A percentile compares a stretch with the other conserved stretches of the same genome.
phyloP scores from a whole-genome alignment of 2,888 invertebrate genomes.

The Hydroisotoma schaefferi region DNA sequence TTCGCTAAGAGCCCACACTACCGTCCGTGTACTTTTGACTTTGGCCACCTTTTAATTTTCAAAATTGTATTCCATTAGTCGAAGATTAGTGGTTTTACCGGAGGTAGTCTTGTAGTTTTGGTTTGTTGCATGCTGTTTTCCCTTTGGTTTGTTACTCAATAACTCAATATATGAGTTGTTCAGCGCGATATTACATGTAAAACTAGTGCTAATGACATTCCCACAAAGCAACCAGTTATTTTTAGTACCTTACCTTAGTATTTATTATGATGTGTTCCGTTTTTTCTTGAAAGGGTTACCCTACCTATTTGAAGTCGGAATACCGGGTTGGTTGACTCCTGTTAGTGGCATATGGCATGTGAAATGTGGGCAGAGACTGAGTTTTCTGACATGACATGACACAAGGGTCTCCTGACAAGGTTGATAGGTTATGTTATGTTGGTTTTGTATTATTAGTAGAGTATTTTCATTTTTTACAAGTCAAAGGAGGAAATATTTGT shows the following conservation, averaged over 20 bases:
- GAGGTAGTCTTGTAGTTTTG: no score
- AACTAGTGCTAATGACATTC: constrained; percentile 3
- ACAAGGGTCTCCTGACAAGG: constrained; percentile 16
- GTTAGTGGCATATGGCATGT: constrained; percentile 36
- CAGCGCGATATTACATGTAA: not conserved
- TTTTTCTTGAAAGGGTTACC: no score
- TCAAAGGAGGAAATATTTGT: constrained; percentile 7
- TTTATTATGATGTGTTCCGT: no score
- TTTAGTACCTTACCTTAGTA: no score
- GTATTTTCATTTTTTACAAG: constrained; percentile 4
- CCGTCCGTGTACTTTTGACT: no score
- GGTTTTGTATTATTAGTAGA: constrained; percentile 11
- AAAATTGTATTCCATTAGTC: constrained; percentile 4
- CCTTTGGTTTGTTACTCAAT: no score
- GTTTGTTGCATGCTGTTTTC: constrained; percentile 2
- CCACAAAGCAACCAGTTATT: not conserved
- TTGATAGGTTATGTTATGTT: no score
- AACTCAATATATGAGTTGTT: not conserved
- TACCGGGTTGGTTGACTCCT: not conserved
- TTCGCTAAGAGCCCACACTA: no score
- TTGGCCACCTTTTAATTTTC: constrained; percentile 11
- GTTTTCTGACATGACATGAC: constrained; percentile 32
- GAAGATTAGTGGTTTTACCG: not conserved
- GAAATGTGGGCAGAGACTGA: constrained; percentile 33
- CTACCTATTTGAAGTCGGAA: not conserved